Conservation (phyloP, 1,140 invertebrate species). For the Brevipalpus yothersi region DNA sequence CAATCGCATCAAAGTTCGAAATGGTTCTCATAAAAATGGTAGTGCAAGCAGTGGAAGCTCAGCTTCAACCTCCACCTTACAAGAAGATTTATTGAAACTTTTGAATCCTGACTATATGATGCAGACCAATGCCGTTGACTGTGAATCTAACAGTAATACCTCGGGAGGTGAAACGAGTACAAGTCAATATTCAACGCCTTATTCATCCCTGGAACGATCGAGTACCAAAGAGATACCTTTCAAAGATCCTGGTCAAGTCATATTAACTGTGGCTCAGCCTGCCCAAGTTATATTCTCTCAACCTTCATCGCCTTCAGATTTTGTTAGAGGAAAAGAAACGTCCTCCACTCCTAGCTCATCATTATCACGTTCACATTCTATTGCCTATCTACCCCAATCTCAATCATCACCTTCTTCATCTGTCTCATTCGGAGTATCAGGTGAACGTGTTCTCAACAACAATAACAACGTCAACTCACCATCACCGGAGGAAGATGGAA, state of each 20-base stretch:
- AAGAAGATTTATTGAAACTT: slow-evolving; percentile 64
- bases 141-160: not conserved
- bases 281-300: slow-evolving; percentile 40
- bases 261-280: slow-evolving; percentile 40
- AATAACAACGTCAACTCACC: not conserved
- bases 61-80: slow-evolving; percentile 34
- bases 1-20: not conserved
- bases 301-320: slow-evolving; percentile 28
- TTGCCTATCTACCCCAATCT: not conserved
- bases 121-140: not conserved
- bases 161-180: not conserved
- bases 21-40: slow-evolving; percentile 16
- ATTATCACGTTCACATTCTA: not conserved
- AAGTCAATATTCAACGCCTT: slow-evolving; percentile 11
- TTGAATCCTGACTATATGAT: slow-evolving; percentile 46
- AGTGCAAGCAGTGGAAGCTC: slow-evolving; percentile 22
- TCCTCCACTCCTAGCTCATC: not conserved
- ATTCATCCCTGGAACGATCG: slow-evolving; percentile 12
- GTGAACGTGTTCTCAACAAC: not conserved
- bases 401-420: not conserved
- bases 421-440: not conserved
- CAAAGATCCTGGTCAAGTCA: slow-evolving; percentile 26
- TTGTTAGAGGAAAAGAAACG: not conserved
- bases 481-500: slow-evolving; percentile 9
- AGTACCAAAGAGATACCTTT: slow-evolving; percentile 1